A percentile compares a stretch with the other conserved stretches of the same genome.
phyloP scores from a whole-genome alignment of 2,888 invertebrate species.

The Pycnomerus fuliginosus region DNA sequence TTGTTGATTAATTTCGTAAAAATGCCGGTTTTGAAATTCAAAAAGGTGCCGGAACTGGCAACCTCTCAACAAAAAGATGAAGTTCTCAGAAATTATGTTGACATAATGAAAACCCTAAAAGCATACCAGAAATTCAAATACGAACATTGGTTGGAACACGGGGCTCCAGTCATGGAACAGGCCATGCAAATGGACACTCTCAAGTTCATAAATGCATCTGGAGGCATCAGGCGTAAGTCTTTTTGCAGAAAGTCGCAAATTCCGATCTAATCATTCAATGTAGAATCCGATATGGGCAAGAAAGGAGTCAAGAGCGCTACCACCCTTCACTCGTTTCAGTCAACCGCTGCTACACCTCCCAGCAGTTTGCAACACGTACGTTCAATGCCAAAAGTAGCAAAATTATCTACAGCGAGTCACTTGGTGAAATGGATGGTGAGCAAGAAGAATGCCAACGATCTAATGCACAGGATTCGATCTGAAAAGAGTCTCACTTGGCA shows the following conservation, averaged over 20 bases:
- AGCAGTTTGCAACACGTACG: conserved; percentile 11
- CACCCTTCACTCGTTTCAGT: conserved; percentile 3
- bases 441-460: conserved; percentile 29
- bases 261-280: background rate
- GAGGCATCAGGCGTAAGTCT: no score
- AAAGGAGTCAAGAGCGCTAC: conserved; percentile 1
- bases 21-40: conserved; percentile 75
- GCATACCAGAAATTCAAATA: conserved; percentile 73
- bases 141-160: conserved; percentile 67
- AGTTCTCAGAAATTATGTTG: conserved; percentile 77
- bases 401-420: conserved; percentile 11
- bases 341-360: background rate
- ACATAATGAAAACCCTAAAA: conserved; percentile 72
- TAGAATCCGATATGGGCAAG: no score
- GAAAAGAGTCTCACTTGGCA: conserved; percentile 61
- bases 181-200: conserved; percentile 71
- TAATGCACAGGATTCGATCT: conserved; percentile 41
- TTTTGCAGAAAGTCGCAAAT: no score
- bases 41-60: conserved; percentile 72
- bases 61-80: conserved; percentile 71
- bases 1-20: conserved; percentile 78
- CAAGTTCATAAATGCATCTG: conserved; percentile 51
- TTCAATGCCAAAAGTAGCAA: conserved; percentile 8
- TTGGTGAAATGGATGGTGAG: conserved; percentile 11
- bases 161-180: conserved; percentile 63